Evolutionary conservation across 2,797 vertebrate species (phyloP).

Genomic region (Gambusia yucatana): DNA sequence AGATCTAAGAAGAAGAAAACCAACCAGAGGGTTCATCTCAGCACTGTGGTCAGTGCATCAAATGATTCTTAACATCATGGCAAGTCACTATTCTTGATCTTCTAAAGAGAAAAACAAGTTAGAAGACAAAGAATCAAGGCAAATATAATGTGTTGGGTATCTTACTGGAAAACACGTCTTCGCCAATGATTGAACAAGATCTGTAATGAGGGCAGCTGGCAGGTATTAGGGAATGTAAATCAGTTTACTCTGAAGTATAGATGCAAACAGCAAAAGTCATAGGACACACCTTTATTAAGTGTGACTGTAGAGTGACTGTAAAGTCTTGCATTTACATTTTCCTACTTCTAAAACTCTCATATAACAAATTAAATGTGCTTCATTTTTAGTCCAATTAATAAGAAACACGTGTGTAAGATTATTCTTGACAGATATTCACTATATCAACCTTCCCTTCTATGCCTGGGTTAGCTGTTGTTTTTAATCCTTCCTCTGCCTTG

Average conservation of each 20-base stretch:
- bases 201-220: neutral
- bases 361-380: neutral
- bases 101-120: neutral
- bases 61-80: neutral
- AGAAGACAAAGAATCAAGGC: neutral
- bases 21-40: neutral
- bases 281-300: neutral
- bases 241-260: neutral
- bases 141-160: neutral
- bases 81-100: neutral
- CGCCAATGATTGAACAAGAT: neutral
- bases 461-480: constrained; percentile 9
- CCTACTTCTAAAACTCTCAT: neutral
- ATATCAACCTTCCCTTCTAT: constrained; percentile 14
- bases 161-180: neutral
- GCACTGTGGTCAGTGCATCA: neutral
- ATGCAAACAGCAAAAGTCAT: neutral
- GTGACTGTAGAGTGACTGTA: neutral
- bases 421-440: neutral
- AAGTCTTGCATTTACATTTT: neutral
- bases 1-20: neutral
- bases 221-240: neutral
- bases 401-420: neutral
- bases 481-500: constrained; percentile 41
- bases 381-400: neutral